Base-by-base conservation (phyloP, 1,140 invertebrate species). In the Pentalonia nigronervosa region DNA sequence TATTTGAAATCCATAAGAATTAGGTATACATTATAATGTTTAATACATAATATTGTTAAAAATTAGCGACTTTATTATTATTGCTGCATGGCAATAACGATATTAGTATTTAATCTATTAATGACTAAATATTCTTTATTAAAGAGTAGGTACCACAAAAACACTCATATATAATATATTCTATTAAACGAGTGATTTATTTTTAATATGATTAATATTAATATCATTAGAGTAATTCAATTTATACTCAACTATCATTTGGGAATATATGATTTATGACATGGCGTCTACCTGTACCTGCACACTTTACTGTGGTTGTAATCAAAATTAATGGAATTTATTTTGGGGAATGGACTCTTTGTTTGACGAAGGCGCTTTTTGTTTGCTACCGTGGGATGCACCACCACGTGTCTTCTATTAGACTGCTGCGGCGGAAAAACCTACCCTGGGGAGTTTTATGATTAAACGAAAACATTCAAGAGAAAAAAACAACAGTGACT, bases 281-380 rank as follows among this genome's bases (percentile, higher is more conserved):
- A 50, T 50, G n/a, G 25, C n/a, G n/a, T 84, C 34, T 93, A 93
- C 91, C 91, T 93, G 91, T 45, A 56, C 89, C 23, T 67, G 36
- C n/a, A 67, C 36, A 67, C 89, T 93, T 50, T 83, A n/a, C 45
- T 36, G 48, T 41, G 48, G 53, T 93, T 86, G 76, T 93, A 84
- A 93, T 93, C 91, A 93, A 93, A 93, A 93, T 93, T 93, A 93
- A 93, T 93, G 91, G 91, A 93, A 93, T 93, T 93, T 93, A 92
- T 93, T 93, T 93, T 56, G 91, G 48, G 91, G 76, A 93, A 53
- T 9, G 67, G 11, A 86, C 81, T 53, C 81, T 86, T 93, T 93
- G 91, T 93, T 84, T 93, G 81, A 83, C 45, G 36, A 93, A 41
- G 48, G 34, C 91, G 25, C 47, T 86, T 93, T 84, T 84, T 93